Percentiles rank a stretch among this genome's conserved stretches.
These are phyloP conservation scores for Drosophila prostipennis DNA, from an alignment of 2,888 invertebrate genomes.

Conservation along the genomic window DNA sequence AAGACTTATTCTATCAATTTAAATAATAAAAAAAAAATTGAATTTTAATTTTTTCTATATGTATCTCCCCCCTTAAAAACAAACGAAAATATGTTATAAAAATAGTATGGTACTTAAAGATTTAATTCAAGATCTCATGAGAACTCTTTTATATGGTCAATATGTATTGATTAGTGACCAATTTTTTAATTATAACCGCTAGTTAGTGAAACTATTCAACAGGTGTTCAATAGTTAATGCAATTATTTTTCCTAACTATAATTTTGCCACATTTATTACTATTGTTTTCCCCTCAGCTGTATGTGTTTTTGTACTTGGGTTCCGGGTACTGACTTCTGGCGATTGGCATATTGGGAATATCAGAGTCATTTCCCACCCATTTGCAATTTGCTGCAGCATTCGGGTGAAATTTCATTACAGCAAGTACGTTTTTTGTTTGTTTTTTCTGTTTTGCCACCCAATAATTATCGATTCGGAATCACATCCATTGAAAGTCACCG, in stretches of 20 bases:
- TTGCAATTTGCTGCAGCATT: not conserved
- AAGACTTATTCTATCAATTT: too few species aligned
- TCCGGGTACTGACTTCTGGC: slow-evolving; percentile 12
- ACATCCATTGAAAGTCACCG: slow-evolving; percentile 17
- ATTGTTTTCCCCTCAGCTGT: slow-evolving; percentile 7
- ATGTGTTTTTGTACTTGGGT: not conserved
- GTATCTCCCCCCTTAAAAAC: too few species aligned
- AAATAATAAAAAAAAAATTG: too few species aligned
- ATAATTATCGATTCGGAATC: slow-evolving; percentile 1
- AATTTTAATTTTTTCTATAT: too few species aligned
- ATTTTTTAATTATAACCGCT: not conserved
- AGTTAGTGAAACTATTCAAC: not conserved
- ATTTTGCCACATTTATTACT: not conserved
- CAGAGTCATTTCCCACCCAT: slow-evolving; percentile 1
- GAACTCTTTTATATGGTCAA: too few species aligned
- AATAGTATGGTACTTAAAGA: too few species aligned
- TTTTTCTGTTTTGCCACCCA: slow-evolving; percentile 2
- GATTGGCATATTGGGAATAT: slow-evolving; percentile 11
- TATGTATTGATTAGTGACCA: too few species aligned
- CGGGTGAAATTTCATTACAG: slow-evolving; percentile 11
- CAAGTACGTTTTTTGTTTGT: slow-evolving; percentile 6
- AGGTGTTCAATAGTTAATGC: not conserved
- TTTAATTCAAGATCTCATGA: too few species aligned
- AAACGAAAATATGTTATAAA: too few species aligned
- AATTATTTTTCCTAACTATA: not conserved